Percentiles rank a stretch among this genome's conserved stretches.
These are phyloP conservation scores for Urophycis tenuis DNA, from an alignment of 2,797 vertebrate genomes.

Conservation along the genomic window DNA sequence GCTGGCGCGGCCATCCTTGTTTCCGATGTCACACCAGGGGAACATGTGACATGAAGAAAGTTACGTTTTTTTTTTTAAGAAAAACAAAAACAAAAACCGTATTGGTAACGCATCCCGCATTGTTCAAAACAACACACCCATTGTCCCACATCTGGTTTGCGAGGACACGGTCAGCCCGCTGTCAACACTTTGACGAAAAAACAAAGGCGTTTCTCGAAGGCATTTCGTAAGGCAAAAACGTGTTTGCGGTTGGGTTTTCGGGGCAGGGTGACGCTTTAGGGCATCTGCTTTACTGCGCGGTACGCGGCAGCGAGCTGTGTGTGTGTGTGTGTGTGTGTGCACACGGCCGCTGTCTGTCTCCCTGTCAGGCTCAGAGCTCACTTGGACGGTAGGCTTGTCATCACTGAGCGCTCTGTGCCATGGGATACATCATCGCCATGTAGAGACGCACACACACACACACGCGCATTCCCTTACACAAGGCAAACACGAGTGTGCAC, in stretches of 20 bases:
- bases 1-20: too few species aligned
- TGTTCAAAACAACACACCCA: too few species aligned
- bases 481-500: background rate
- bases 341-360: conserved; percentile 17
- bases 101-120: too few species aligned
- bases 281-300: too few species aligned
- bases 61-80: too few species aligned
- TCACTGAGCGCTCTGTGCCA: conserved; percentile 61
- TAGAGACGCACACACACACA: conserved; percentile 38
- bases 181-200: background rate
- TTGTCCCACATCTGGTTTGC: too few species aligned
- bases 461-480: conserved; percentile 12
- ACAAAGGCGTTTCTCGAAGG: background rate
- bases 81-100: too few species aligned
- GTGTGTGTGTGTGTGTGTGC: background rate
- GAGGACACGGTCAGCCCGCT: too few species aligned
- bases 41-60: too few species aligned
- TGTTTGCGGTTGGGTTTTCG: background rate
- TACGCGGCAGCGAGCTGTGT: background rate
- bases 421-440: conserved; percentile 63
- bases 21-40: too few species aligned
- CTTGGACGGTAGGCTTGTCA: conserved; percentile 54
- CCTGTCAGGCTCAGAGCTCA: conserved; percentile 58
- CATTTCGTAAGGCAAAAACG: too few species aligned
- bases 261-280: background rate